These are phyloP conservation scores for Calephelis nemesis DNA, from an alignment of 1,140 invertebrate species.

Conservation along the genomic window DNA sequence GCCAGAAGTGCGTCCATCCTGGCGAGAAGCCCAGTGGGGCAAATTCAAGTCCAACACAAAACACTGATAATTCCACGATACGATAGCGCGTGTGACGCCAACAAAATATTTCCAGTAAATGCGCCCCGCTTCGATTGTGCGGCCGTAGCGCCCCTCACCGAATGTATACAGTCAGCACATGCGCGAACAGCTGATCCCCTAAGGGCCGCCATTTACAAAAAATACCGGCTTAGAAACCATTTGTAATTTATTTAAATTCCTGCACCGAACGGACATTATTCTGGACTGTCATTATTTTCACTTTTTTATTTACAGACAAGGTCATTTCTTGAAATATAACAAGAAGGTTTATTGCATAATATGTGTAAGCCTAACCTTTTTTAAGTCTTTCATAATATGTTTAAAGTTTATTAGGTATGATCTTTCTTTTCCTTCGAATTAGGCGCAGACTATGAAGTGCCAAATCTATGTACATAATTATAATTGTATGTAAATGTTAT, in stretches of 20 bases:
- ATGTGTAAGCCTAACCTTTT: too few species aligned
- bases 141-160: constrained; percentile 43
- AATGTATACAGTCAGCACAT: constrained; percentile 49
- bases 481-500: too few species aligned
- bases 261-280: background rate
- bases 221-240: constrained; percentile 33
- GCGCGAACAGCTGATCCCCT: constrained; percentile 73
- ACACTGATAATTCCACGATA: constrained; percentile 38
- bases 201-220: constrained; percentile 47
- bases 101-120: constrained; percentile 48
- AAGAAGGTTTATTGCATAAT: too few species aligned
- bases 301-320: too few species aligned
- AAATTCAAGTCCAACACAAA: constrained; percentile 42
- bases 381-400: too few species aligned
- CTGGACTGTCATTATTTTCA: too few species aligned
- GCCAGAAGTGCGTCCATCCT: constrained; percentile 79
- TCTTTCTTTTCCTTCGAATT: too few species aligned
- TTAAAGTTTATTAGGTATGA: too few species aligned
- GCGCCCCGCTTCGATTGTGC: constrained; percentile 46
- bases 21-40: constrained; percentile 63
- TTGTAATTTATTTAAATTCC: constrained; percentile 21
- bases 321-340: too few species aligned
- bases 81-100: constrained; percentile 41
- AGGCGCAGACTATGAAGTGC: too few species aligned
- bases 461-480: too few species aligned